Percentiles rank a stretch among this genome's conserved stretches.
phyloP scores from a whole-genome alignment of 64 coral and sea anemone genomes.

The Actinia tenebrosa region DNA sequence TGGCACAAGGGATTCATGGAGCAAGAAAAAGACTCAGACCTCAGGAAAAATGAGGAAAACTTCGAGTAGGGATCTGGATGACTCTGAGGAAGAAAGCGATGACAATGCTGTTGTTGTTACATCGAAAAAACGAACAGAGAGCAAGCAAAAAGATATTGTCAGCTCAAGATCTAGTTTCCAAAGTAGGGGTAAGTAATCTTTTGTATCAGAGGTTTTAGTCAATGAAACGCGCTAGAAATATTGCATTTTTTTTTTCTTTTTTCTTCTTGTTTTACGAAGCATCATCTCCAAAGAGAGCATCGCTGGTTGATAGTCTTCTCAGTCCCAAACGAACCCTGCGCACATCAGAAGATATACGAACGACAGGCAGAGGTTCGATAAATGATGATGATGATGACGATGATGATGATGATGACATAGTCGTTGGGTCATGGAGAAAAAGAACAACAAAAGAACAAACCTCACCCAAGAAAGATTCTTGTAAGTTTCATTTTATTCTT shows the following conservation, averaged over 20 bases:
- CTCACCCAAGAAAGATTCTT: not conserved
- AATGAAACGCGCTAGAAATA: no score
- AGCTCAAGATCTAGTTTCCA: not conserved
- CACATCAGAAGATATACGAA: not conserved
- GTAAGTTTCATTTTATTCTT: not conserved
- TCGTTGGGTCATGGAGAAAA: not conserved
- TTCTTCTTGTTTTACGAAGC: slow-evolving; percentile 1
- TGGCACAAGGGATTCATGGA: not conserved
- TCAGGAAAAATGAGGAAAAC: not conserved
- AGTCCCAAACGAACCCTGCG: not conserved
- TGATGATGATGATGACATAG: slow-evolving; percentile 7
- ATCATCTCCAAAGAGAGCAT: not conserved
- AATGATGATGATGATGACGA: not conserved
- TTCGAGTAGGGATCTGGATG: not conserved
- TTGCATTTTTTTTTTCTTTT: no score
- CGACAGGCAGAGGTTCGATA: not conserved
- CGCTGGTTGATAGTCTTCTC: not conserved
- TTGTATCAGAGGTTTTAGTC: not conserved
- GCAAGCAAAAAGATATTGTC: not conserved
- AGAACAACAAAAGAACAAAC: not conserved
- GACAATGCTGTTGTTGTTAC: not conserved
- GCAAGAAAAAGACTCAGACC: not conserved
- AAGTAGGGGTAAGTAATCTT: not conserved
- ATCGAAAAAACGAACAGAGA: not conserved
- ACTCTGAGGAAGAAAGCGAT: slow-evolving; percentile 24